Base-by-base conservation (phyloP, 92 coral and sea anemone genomes). In the Muricea muricata region DNA sequence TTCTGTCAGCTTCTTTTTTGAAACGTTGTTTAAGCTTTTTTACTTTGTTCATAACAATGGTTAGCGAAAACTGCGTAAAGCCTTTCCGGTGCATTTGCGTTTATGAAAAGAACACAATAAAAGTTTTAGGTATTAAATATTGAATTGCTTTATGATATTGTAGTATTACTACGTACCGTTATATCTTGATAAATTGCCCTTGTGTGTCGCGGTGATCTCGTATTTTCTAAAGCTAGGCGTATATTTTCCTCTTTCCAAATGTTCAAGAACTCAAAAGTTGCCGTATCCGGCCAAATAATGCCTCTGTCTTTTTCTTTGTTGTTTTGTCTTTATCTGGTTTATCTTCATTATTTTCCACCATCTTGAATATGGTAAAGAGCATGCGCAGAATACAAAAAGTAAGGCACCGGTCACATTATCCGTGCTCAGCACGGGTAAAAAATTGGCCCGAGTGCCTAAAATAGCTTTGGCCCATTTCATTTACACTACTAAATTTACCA, bases 11-110 rank as follows among this genome's bases (percentile, higher is more conserved):
- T 73, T 85, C 92, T 32, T 56, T 72, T 32, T 89, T 85, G 73
- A 85, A 85, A 29, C 84, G 87, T 57, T 89, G 86, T 40, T 83
- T 45, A 39, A 89, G 78, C 48, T 89, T 89, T 84, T 78, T 66
- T 78, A 84, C n/a, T n/a, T n/a, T n/a, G n/a, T n/a, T n/a, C n/a
- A n/a, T n/a, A 63, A 85, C 69, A 18, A 89, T 50, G 55, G 75
- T 81, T 46, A 63, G 72, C 29, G 77, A 35, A 41, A 24, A 83
- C 28, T 25, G 15, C 23, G 63, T 83, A 47, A 70, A 83, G 54
- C 78, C 77, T 35, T 73, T 83, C 23, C 73, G 21, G 75, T 83
- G 80, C 87, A 83, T 20, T 32, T 83, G 42, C 72, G 41, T 39
- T 82, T 83, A n/a, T n/a, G n/a, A n/a, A n/a, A n/a, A n/a, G n/a